Conservation (phyloP, 2,888 invertebrate species). For the Drosophila meridionalis region DNA sequence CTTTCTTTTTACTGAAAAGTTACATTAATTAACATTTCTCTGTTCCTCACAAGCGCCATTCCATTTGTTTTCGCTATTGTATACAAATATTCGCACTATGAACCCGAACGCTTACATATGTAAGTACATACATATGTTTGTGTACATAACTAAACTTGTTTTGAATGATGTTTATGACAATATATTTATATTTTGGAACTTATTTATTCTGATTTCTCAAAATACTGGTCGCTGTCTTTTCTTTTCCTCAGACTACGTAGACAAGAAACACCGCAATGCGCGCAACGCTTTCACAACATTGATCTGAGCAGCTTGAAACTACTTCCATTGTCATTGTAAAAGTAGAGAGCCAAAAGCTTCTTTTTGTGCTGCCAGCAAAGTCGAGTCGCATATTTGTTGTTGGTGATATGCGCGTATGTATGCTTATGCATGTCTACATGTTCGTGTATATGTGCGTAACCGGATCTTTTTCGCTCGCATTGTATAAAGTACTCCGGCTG, state of each 20-base stretch:
- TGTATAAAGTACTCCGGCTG: conserved; percentile 30
- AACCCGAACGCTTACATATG: background rate
- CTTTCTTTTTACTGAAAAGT: conserved; percentile 53
- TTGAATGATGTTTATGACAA: background rate
- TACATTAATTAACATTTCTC: conserved; percentile 33
- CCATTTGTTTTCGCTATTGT: conserved; percentile 13
- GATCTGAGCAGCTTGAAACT: conserved; percentile 46
- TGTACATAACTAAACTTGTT: background rate
- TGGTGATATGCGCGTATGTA: background rate
- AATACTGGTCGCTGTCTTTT: conserved; percentile 42
- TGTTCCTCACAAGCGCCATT: conserved; percentile 25
- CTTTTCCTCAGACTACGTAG: conserved; percentile 37
- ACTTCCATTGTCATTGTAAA: conserved; percentile 49
- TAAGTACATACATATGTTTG: background rate
- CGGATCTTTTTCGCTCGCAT: conserved; percentile 58
- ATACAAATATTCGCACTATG: background rate
- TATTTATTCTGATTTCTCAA: conserved; percentile 12
- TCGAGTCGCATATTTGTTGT: conserved; percentile 26
- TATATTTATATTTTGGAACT: conserved; percentile 3
- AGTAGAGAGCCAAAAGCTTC: conserved; percentile 42
- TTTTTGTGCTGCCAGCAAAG: conserved; percentile 25
- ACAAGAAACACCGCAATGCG: conserved; percentile 41
- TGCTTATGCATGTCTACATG: background rate
- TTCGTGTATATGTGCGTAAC: conserved; percentile 39
- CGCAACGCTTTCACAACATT: conserved; percentile 61